A percentile compares a stretch with the other conserved stretches of the same genome.
Evolutionary conservation across 2,113 vertebrate species (phyloP).

Genomic region (Thermophis baileyi): DNA sequence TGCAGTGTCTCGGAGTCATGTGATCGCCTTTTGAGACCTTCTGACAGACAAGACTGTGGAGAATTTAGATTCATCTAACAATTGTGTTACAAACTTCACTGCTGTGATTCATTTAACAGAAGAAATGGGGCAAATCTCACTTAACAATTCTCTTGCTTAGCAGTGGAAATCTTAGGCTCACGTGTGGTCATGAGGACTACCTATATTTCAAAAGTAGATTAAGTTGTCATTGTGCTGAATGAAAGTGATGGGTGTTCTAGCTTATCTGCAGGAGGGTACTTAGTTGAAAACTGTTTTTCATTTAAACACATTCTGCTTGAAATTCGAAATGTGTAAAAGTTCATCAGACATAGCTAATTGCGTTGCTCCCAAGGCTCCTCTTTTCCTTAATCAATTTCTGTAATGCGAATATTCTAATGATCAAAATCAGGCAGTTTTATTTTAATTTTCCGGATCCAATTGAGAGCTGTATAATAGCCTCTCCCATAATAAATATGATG

Average conservation of each 20-base stretch:
- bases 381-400: neutral
- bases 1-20: too few relatives aligned
- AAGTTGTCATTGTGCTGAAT: neutral
- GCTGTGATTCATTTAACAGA: too few relatives aligned
- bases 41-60: too few relatives aligned
- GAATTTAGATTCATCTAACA: too few relatives aligned
- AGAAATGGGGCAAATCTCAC: too few relatives aligned
- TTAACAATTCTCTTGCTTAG: too few relatives aligned
- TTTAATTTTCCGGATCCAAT: conserved; percentile 2
- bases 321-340: neutral
- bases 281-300: neutral
- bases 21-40: too few relatives aligned
- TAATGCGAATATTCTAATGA: neutral
- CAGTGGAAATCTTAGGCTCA: too few relatives aligned
- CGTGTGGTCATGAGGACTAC: too few relatives aligned
- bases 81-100: too few relatives aligned
- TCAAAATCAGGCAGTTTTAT: neutral
- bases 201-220: neutral
- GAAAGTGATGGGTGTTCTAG: neutral
- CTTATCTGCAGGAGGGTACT: neutral
- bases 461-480: neutral
- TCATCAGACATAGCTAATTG: conserved; percentile 8
- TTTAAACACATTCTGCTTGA: neutral
- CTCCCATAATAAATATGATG: conserved; percentile 3
- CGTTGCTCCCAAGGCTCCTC: neutral